Conservation (phyloP, 1,140 invertebrate species). For the Acyrthosiphon pisum region DNA sequence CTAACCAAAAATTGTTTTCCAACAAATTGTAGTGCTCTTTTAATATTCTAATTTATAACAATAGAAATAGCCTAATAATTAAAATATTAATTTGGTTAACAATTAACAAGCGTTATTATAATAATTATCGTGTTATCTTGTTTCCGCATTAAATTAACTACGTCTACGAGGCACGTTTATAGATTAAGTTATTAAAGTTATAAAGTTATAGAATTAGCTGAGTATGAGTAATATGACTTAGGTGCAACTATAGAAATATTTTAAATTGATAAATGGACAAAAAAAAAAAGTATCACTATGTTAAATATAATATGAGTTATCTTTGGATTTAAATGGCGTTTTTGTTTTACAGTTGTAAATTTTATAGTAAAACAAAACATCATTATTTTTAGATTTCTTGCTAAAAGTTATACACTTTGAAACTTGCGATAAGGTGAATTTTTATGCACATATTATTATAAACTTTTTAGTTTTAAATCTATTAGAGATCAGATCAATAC, state of each 20-base stretch:
- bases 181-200: too few species aligned
- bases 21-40: not conserved
- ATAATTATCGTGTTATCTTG: not conserved
- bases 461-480: constrained; percentile 13
- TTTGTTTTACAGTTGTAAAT: constrained; percentile 2
- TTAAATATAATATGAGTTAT: not conserved
- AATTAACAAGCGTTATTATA: not conserved
- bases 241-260: not conserved
- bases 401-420: constrained; percentile 1
- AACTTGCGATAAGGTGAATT: not conserved
- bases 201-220: too few species aligned
- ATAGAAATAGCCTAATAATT: not conserved
- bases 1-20: too few species aligned
- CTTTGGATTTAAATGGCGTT: not conserved
- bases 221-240: not conserved
- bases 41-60: not conserved
- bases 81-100: not conserved
- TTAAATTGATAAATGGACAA: not conserved
- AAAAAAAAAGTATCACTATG: not conserved
- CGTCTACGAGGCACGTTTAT: not conserved
- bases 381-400: not conserved
- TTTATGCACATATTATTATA: constrained; percentile 10
- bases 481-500: not conserved
- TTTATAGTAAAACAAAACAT: not conserved
- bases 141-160: not conserved